Conservation (phyloP, 1,140 invertebrate species). For the Drosophila sechellia region DNA sequence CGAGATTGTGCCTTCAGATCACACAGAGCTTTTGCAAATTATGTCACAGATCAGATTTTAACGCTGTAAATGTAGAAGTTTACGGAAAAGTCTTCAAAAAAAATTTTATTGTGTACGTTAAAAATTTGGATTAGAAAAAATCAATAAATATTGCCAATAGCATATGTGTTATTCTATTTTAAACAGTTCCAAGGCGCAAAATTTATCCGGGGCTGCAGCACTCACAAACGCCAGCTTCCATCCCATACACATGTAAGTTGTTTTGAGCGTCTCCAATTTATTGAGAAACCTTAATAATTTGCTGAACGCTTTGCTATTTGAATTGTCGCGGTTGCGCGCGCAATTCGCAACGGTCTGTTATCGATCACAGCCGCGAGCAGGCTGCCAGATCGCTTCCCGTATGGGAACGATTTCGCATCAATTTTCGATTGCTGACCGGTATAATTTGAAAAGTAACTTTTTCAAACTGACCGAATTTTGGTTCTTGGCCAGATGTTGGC, state of each 20-base stretch:
- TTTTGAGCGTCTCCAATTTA: too few relatives aligned
- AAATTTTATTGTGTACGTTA: slow-evolving; percentile 58
- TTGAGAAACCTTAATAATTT: too few relatives aligned
- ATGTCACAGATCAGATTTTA: slow-evolving; percentile 40
- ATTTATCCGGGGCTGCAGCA: slow-evolving; percentile 29
- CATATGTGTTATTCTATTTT: slow-evolving; percentile 38
- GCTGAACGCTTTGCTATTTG: background rate
- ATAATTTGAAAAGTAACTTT: background rate
- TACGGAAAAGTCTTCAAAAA: slow-evolving; percentile 39
- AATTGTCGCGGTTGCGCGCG: slow-evolving; percentile 8
- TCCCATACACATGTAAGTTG: slow-evolving; percentile 28
- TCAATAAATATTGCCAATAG: slow-evolving; percentile 39
- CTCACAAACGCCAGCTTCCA: slow-evolving; percentile 8
- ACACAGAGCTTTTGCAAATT: slow-evolving; percentile 25
- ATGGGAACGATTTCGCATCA: background rate
- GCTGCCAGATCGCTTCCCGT: slow-evolving; percentile 1
- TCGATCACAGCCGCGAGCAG: slow-evolving; percentile 8
- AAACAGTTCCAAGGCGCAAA: slow-evolving; percentile 25
- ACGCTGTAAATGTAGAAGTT: slow-evolving; percentile 19
- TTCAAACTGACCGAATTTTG: background rate
- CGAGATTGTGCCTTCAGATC: slow-evolving; percentile 42
- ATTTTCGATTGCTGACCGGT: background rate
- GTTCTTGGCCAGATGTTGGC: background rate
- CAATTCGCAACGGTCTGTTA: background rate
- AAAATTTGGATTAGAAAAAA: slow-evolving; percentile 47